These are phyloP conservation scores for Pteropus rufus DNA, from an alignment of 2,797 vertebrate species.

Conservation along the genomic window DNA sequence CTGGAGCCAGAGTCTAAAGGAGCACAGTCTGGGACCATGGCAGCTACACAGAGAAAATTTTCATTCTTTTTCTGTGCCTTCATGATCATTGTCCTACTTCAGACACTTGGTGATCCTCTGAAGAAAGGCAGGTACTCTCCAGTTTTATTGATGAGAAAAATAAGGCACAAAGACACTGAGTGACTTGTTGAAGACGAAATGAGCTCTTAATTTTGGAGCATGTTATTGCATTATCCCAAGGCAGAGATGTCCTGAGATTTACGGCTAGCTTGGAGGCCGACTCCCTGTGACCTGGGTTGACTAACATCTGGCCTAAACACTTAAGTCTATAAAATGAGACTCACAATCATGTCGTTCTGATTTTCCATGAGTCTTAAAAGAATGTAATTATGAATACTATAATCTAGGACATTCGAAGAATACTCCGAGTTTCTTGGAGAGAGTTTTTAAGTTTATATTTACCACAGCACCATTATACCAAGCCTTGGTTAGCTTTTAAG, in stretches of 20 bases:
- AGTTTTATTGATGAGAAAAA: neutral
- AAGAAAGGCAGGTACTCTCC: neutral
- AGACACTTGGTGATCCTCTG: neutral
- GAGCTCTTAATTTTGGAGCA: neutral
- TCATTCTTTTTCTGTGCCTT: neutral
- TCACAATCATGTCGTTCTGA: neutral
- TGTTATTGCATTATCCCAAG: neutral
- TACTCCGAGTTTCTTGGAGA: neutral
- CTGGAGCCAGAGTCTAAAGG: neutral
- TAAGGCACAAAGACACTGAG: neutral
- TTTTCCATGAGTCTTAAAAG: slow-evolving; percentile 2
- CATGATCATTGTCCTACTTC: neutral
- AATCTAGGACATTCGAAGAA: neutral
- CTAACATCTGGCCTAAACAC: neutral
- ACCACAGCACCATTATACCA: neutral
- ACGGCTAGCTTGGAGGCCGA: neutral
- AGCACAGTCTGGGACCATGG: neutral
- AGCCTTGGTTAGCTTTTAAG: neutral
- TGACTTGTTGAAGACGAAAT: neutral
- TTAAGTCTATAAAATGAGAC: neutral
- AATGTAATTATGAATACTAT: neutral
- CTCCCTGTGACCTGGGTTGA: neutral
- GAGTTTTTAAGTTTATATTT: neutral
- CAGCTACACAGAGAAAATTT: neutral
- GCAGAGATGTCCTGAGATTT: neutral